phyloP scores from a whole-genome alignment of 2,888 invertebrate genomes.

The Drosophila colorata region DNA sequence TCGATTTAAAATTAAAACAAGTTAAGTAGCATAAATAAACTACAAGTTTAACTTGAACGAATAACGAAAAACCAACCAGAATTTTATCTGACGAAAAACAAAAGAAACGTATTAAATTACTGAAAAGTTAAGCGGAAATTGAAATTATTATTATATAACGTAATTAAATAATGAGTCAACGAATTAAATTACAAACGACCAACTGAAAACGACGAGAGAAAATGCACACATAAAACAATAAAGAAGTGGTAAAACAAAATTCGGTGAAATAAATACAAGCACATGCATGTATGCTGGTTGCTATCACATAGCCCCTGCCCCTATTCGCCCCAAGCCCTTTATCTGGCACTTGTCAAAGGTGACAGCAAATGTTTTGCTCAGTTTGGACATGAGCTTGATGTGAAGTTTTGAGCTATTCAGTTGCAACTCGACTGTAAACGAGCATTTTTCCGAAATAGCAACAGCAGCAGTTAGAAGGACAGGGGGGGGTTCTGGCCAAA shows the following conservation, averaged over 20 bases:
- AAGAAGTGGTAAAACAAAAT: not conserved
- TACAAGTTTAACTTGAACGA: not conserved
- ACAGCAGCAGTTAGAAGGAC: not conserved
- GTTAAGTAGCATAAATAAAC: no score
- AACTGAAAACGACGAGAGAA: not conserved
- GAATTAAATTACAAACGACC: not conserved
- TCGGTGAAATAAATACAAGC: no score
- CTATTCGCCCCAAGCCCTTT: not conserved
- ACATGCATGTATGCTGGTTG: not conserved
- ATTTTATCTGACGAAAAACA: no score
- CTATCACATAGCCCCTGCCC: not conserved
- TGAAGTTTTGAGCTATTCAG: not conserved
- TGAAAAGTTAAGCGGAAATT: no score
- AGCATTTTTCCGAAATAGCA: not conserved
- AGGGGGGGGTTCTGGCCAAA: conserved; percentile 32
- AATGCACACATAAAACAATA: not conserved
- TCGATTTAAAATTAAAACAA: not conserved
- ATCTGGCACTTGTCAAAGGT: not conserved
- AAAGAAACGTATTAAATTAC: no score
- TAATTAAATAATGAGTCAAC: not conserved
- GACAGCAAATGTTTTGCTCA: not conserved
- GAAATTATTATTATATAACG: no score
- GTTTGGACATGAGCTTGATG: not conserved
- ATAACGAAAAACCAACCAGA: not conserved
- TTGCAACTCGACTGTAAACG: not conserved